Evolutionary conservation across 1,140 invertebrate species (phyloP).

Genomic region (Nephila pilipes): DNA sequence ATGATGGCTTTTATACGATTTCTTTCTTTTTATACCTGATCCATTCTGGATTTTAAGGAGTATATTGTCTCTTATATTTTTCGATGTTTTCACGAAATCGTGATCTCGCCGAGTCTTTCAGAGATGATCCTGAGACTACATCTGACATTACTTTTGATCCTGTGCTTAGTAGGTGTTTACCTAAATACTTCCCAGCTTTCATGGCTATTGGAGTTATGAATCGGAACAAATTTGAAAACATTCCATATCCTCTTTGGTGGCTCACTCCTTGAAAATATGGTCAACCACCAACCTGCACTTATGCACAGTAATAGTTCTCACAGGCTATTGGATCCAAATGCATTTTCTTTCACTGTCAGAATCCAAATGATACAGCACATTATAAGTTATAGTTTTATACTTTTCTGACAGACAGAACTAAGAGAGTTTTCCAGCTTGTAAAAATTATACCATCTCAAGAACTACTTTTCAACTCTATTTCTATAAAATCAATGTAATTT

Average conservation of each 20-base stretch:
- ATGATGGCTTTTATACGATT: no score
- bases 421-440: not conserved
- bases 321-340: not conserved
- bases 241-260: conserved; percentile 48
- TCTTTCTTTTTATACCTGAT: not conserved
- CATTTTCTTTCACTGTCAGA: not conserved
- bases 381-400: not conserved
- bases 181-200: conserved; percentile 40
- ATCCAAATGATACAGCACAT: no score
- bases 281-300: not conserved
- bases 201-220: conserved; percentile 32
- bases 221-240: not conserved
- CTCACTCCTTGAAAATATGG: not conserved
- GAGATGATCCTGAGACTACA: not conserved
- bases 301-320: not conserved
- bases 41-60: no score
- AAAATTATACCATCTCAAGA: conserved; percentile 8
- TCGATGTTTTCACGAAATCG: not conserved
- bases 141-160: conserved; percentile 25
- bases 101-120: not conserved
- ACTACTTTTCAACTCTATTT: not conserved
- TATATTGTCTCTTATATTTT: no score
- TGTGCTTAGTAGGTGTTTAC: not conserved
- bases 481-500: not conserved
- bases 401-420: not conserved